Evolutionary conservation across 2,888 invertebrate genomes (phyloP).

Genomic region (Scaptomyza caliginosa): DNA sequence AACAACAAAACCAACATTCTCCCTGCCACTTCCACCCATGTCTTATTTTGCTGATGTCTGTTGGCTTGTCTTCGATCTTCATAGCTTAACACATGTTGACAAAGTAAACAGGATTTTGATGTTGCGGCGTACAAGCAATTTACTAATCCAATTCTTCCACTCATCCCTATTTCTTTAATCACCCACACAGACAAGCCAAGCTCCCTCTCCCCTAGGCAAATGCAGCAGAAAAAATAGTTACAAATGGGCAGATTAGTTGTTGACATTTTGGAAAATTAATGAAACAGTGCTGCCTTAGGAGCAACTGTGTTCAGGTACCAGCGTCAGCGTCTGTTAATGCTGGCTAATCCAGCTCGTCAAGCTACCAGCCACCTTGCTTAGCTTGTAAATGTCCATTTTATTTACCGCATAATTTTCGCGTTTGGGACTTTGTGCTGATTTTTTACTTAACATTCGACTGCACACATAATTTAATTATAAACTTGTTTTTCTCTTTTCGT

Average conservation of each 20-base stretch:
- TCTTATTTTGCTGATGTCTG: constrained; percentile 50
- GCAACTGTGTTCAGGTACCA: constrained; percentile 33
- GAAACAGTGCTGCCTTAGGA: constrained; percentile 73
- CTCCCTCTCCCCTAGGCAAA: constrained; percentile 5
- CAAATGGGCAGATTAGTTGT: constrained; percentile 82
- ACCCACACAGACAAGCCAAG: not conserved
- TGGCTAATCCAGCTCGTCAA: not conserved
- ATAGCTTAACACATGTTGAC: constrained; percentile 81
- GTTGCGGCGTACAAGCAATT: constrained; percentile 66
- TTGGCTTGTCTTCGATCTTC: constrained; percentile 63
- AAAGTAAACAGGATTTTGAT: constrained; percentile 80
- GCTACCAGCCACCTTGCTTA: not conserved
- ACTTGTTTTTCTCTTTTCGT: constrained; percentile 28
- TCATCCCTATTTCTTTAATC: not conserved
- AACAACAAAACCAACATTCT: not conserved
- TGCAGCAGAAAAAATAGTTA: constrained; percentile 59
- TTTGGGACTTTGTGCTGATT: constrained; percentile 31
- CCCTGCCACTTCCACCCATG: not conserved
- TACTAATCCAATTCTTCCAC: constrained; percentile 51
- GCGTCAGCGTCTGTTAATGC: constrained; percentile 14
- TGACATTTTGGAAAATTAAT: constrained; percentile 82
- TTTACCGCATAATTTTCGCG: constrained; percentile 71
- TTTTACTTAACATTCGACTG: constrained; percentile 69
- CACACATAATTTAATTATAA: constrained; percentile 77
- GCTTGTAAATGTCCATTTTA: constrained; percentile 36